A percentile compares a stretch with the other conserved stretches of the same genome.
Conservation (phyloP, 2,113 vertebrate genomes). For the Odobenus rosmarus region DNA sequence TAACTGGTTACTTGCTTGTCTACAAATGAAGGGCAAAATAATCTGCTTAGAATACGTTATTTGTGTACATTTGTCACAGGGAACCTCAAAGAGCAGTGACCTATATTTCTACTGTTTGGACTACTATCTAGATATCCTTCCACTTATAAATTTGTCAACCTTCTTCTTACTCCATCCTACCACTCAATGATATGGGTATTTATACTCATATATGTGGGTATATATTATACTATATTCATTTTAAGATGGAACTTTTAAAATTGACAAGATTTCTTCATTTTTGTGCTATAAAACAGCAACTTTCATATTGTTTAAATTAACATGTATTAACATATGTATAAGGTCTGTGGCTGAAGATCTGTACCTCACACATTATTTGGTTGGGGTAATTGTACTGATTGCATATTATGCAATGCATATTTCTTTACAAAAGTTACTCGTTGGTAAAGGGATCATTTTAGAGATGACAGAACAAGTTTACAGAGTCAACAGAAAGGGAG, state of each 20-base stretch:
- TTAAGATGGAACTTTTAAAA: neutral
- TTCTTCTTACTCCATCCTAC: neutral
- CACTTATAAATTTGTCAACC: neutral
- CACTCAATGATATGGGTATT: neutral
- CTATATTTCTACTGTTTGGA: neutral
- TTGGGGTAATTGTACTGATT: neutral
- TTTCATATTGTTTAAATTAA: neutral
- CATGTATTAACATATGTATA: neutral
- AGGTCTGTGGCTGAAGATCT: neutral
- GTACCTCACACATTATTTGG: neutral
- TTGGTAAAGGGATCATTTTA: neutral
- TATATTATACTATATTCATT: neutral
- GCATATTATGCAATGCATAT: neutral
- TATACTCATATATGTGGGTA: neutral
- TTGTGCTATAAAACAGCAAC: neutral
- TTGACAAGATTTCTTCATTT: neutral
- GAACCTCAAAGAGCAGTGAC: neutral
- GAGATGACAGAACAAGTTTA: neutral
- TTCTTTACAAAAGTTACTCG: neutral
- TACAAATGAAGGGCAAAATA: neutral
- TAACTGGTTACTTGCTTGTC: neutral
- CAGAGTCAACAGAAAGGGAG: neutral
- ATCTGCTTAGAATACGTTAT: neutral
- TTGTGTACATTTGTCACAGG: neutral
- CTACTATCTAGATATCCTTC: neutral